Base-by-base conservation (phyloP, 2,888 invertebrate species). In the Pteria penguin region DNA sequence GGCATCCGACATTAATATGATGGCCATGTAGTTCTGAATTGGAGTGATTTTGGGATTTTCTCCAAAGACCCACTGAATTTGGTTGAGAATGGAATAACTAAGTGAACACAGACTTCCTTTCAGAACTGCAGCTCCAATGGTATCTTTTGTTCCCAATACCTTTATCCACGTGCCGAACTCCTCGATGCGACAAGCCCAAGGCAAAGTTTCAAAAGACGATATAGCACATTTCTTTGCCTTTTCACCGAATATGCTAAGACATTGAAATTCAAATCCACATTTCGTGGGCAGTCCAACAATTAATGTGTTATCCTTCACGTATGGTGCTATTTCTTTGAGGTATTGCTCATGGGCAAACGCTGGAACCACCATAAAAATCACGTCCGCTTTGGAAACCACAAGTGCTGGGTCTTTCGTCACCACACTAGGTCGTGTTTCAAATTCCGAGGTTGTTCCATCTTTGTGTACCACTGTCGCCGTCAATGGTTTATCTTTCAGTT, bases 211-310 rank as follows among this genome's bases (percentile, higher is more conserved):
- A 57, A 87, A 85, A 18, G 85, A 83, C 72, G 87, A 82, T 2
- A 90, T 75, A 52, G 86, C 82, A 32, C 77, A 77, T 27, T 75
- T 72, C 24, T 74, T 63, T 4, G 72, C 70, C 4, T 82, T 78
- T 29, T 83, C 77, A 0, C 84, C 82, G 29, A 86, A 75, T 3
- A 84, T 75, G 65, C 79, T 82, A 55, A 82, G 71, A 54, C 86
- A 87, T 55, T 86, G 85, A 63, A 87, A 86, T 67, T 89, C 89
- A 58, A 89, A 88, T 1, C 89, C 89, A 14, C 86, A 80, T 67
- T 86, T 84, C 4, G 88, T 88, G 0, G 89, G 89, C 27, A 88
- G 68, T 24, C 88, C 89, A 31, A 85, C 84, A 29, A 90, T 81
- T 0, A 84, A 78, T 2, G 84, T 80, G 68, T 86, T 86, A 54